These are phyloP conservation scores for Pseudopleuronectes americanus DNA, from an alignment of 2,797 vertebrate genomes.

Conservation along the genomic window DNA sequence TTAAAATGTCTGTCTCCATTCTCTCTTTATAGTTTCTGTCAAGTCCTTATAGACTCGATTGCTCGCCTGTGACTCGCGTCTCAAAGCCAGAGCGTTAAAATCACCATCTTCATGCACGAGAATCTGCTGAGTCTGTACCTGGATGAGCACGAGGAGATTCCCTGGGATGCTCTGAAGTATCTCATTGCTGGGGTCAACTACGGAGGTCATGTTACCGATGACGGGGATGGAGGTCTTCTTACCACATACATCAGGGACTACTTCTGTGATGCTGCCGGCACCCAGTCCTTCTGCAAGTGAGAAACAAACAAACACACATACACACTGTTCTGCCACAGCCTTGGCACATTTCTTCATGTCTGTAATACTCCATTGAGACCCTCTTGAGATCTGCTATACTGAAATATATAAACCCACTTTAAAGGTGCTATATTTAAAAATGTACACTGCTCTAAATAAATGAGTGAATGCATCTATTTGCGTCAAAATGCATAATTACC, in stretches of 20 bases:
- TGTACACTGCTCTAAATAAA: not conserved
- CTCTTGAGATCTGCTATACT: not conserved
- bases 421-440: constrained; percentile 9
- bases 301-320: constrained; percentile 12
- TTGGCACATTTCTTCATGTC: not conserved
- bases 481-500: constrained; percentile 8
- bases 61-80: constrained; percentile 19
- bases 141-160: constrained; percentile 85
- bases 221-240: constrained; percentile 89
- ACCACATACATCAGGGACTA: constrained; percentile 90
- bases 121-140: constrained; percentile 86
- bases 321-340: not conserved
- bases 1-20: constrained; percentile 37
- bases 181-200: constrained; percentile 89
- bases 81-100: constrained; percentile 25
- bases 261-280: constrained; percentile 85
- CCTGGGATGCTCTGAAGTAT: constrained; percentile 90
- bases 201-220: constrained; percentile 90
- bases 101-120: constrained; percentile 45
- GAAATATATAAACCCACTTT: not conserved
- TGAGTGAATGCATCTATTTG: constrained; percentile 4
- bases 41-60: not conserved
- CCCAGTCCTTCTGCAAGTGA: constrained; percentile 82
- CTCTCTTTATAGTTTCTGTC: constrained; percentile 16
- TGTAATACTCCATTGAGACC: not conserved